Percentiles rank a stretch among this genome's conserved stretches.
Conservation (phyloP, 1,140 invertebrate species). For the Procambarus virginalis region DNA sequence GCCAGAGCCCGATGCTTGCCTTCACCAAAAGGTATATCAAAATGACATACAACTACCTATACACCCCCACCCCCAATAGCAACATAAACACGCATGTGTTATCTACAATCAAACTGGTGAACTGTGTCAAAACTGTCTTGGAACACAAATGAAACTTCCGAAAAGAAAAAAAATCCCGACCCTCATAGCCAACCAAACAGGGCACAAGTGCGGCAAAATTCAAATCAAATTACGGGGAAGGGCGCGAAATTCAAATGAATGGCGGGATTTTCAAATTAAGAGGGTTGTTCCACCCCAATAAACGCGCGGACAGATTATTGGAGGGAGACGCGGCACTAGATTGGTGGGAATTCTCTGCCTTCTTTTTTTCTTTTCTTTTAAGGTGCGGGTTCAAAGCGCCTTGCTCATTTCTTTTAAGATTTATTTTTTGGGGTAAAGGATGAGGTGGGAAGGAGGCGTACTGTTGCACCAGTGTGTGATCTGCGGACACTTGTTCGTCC, state of each 20-base stretch:
- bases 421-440: background rate
- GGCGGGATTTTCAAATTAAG: conserved; percentile 68
- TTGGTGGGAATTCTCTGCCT: conserved; percentile 44
- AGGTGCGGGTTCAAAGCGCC: conserved; percentile 37
- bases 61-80: background rate
- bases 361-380: conserved; percentile 41
- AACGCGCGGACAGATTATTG: conserved; percentile 64
- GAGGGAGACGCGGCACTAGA: conserved; percentile 49
- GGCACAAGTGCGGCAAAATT: conserved; percentile 58
- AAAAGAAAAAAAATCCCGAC: background rate
- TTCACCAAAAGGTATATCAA: background rate
- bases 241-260: conserved; percentile 67
- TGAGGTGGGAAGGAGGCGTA: background rate
- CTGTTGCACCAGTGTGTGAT: background rate
- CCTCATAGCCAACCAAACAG: conserved; percentile 8
- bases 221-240: conserved; percentile 66
- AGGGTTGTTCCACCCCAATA: conserved; percentile 67
- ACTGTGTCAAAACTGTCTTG: too few relatives aligned
- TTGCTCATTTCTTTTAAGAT: background rate
- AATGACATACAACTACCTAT: background rate
- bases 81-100: too few relatives aligned
- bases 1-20: conserved; percentile 11
- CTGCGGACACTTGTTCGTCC: background rate
- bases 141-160: too few relatives aligned
- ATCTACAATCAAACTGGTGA: too few relatives aligned